A percentile compares a stretch with the other conserved stretches of the same genome.
These are phyloP conservation scores for Todiramphus chloris DNA, from an alignment of 2,113 vertebrate species.

Conservation along the genomic window DNA sequence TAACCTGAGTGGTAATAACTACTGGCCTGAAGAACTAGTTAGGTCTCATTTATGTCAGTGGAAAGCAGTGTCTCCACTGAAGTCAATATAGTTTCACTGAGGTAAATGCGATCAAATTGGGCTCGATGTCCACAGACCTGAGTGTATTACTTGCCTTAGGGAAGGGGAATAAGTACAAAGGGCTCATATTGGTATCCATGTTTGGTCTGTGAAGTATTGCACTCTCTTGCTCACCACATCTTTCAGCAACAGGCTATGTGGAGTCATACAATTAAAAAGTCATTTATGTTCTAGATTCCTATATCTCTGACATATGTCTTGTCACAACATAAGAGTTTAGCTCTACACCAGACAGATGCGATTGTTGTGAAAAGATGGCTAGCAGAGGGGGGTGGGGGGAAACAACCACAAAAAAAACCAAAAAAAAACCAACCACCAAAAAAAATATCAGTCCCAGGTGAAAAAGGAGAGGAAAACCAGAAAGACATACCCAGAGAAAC, in stretches of 20 bases:
- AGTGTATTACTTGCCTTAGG: constrained; percentile 51
- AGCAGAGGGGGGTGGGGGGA: neutral
- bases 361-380: neutral
- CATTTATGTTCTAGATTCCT: neutral
- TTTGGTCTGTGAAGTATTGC: constrained; percentile 31
- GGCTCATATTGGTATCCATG: constrained; percentile 16
- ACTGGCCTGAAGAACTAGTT: constrained; percentile 40
- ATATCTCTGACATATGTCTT: neutral
- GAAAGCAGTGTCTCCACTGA: constrained; percentile 34
- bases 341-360: neutral
- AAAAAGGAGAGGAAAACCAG: neutral
- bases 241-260: neutral
- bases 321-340: neutral
- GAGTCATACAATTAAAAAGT: constrained; percentile 40
- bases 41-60: constrained; percentile 38
- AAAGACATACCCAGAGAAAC: neutral
- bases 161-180: constrained; percentile 40
- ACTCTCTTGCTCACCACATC: neutral
- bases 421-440: neutral
- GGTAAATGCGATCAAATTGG: constrained; percentile 59
- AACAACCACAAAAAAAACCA: neutral
- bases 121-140: constrained; percentile 42
- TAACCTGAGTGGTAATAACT: neutral
- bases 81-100: constrained; percentile 52
- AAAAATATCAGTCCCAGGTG: neutral